Conservation (phyloP, 2,888 invertebrate species). For the Hydropsyche betteni region DNA sequence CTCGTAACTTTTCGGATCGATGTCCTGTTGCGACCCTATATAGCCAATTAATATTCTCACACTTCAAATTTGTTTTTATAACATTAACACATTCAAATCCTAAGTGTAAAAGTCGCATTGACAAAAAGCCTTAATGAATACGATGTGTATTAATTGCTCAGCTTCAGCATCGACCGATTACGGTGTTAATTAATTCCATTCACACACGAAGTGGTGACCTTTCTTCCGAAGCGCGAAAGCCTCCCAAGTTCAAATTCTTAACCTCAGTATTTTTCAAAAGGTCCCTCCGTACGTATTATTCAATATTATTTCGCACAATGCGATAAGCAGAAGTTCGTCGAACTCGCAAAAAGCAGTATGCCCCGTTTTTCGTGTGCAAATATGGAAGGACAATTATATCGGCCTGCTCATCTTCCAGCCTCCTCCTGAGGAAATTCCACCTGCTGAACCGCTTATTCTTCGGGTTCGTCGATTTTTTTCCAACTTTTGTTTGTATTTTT, state of each 20-base stretch:
- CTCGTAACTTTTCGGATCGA: background rate
- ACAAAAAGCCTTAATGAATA: background rate
- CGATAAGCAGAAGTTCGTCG: too few species aligned
- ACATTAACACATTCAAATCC: too few species aligned
- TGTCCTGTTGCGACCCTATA: background rate
- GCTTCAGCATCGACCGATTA: slow-evolving; percentile 1
- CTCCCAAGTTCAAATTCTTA: slow-evolving; percentile 25
- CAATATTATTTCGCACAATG: too few species aligned
- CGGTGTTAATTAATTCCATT: slow-evolving; percentile 26
- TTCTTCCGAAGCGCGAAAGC: slow-evolving; percentile 9
- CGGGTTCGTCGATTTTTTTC: background rate
- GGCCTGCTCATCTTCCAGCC: background rate
- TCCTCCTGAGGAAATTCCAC: slow-evolving; percentile 2
- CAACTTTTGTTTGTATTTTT: background rate
- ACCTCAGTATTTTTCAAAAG: background rate
- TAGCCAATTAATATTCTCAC: background rate
- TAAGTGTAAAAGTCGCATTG: too few species aligned
- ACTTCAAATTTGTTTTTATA: background rate
- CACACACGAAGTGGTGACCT: slow-evolving; percentile 1
- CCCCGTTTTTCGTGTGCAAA: slow-evolving; percentile 14
- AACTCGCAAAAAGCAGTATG: too few species aligned
- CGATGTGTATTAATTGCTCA: slow-evolving; percentile 1
- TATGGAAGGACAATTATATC: slow-evolving; percentile 24
- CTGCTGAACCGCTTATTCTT: slow-evolving; percentile 12
- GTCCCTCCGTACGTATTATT: too few species aligned